These are phyloP conservation scores for Drosophila yooni DNA, from an alignment of 2,888 invertebrate genomes.

Conservation along the genomic window DNA sequence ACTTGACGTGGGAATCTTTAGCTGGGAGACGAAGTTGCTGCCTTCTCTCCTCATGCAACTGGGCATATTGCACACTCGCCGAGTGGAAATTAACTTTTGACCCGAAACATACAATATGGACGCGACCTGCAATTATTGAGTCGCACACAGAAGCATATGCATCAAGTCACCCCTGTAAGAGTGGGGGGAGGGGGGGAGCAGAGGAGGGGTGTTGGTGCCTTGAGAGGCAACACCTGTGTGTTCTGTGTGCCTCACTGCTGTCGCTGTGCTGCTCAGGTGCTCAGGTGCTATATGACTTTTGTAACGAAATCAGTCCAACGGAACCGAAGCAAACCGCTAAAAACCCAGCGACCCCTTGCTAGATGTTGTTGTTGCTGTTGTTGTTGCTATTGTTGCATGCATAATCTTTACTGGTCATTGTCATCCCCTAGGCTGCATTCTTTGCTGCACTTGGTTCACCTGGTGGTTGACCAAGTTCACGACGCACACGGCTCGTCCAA, in stretches of 20 bases:
- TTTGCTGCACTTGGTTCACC: conserved; percentile 41
- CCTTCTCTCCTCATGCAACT: conserved; percentile 22
- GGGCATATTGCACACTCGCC: conserved; percentile 62
- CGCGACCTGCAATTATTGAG: conserved; percentile 62
- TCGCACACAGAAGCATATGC: conserved; percentile 39
- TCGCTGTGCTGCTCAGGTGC: neutral
- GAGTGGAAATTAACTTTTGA: conserved; percentile 75
- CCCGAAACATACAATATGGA: conserved; percentile 50
- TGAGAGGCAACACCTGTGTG: conserved; percentile 80
- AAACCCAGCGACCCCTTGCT: conserved; percentile 21
- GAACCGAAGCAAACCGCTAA: conserved; percentile 65
- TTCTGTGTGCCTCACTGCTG: conserved; percentile 6
- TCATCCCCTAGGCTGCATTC: conserved; percentile 71
- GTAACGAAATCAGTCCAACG: conserved; percentile 76
- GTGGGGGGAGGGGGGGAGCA: neutral
- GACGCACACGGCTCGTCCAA: conserved; percentile 39
- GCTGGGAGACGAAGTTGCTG: conserved; percentile 19
- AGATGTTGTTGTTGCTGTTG: neutral
- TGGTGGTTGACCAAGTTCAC: conserved; percentile 70
- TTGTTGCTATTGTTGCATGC: conserved; percentile 57
- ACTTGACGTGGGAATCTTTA: conserved; percentile 72
- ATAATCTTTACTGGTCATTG: conserved; percentile 75
- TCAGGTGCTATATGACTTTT: conserved; percentile 81
- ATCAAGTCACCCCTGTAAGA: conserved; percentile 47
- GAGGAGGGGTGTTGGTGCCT: conserved; percentile 44